Base-by-base conservation (phyloP, 2,113 vertebrate species). In the Lonchura striata region DNA sequence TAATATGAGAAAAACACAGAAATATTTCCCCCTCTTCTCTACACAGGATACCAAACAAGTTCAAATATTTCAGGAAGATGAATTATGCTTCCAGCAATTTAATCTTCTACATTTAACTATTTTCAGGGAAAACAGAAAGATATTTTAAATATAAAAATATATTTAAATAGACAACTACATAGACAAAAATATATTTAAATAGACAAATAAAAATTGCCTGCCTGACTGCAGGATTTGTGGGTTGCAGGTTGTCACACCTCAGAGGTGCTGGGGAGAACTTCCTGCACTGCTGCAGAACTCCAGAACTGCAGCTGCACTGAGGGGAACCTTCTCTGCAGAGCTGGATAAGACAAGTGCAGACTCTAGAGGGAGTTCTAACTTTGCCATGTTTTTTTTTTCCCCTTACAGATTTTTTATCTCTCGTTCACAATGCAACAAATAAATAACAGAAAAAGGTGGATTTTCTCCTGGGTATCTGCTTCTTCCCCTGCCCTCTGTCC, bases 291-390 rank as follows among this genome's bases (percentile, higher is more conserved):
- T 74, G 47, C 41, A 68, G 13, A 2, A 9, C 15, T 33, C 23
- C 1, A 8, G 30, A 57, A 78, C 24, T 2, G 12, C 54, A 53
- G 53, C 27, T 60, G 10, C 42, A 33, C 0, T 0, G 33, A 86
- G 53, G 57, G 11, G 25, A 63, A 79, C 22, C 18, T 30, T 8
- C 24, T 7, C 6, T 17, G 41, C 41, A 56, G 64, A 7, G 47
- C 4, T 65, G 46, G 83, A 91, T 9, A 39, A 53, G 76, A 31
- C 72, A 7, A 3, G 23, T 10, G n/a, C 74, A 85, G 91, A 92
- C 91, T 92, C 91, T 96, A 96, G 89, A 95, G 87, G 95, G 95
- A 96, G 90, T 94, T 85, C 94, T 94, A 91, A 91, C 89, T 92
- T 91, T 87, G 66, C 75, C 71, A 1, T 41, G 74, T 31, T 42